Base-by-base conservation (phyloP, 2,888 invertebrate genomes). In the Escarpia spicata region DNA sequence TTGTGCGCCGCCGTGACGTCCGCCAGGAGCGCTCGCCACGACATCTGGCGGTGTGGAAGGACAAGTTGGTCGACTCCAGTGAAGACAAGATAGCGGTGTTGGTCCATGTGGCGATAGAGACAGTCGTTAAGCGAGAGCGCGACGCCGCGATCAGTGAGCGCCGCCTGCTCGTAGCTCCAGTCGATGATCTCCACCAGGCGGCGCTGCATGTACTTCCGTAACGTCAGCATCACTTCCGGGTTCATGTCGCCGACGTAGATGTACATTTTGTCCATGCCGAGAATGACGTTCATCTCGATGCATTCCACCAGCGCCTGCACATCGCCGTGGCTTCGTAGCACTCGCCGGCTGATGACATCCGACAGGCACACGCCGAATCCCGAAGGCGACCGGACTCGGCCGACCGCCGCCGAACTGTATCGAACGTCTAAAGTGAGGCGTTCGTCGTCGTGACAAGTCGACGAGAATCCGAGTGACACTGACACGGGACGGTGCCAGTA, bases 11-110 rank as follows among this genome's bases (percentile, higher is more conserved):
- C 6, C 26, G 75, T 26, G 1, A 75, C 75, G 75, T 75, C n/a
- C 75, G 75, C 75, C 75, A 75, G 75, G 75, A 75, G 75, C 75
- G 75, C 75, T 75, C n/a, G 75, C 75, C 75, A 75, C 75, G 75
- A 26, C 75, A 75, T 75, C 75, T 75, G 75, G 75, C 75, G 75
- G 75, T 75, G 75, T 3, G 75, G 75, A 15, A 75, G 75, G 75
- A 75, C 75, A 26, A 75, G 75, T n/a, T 75, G 75, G 75, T 75
- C 75, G 19, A 75, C 26, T 15, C 75, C 75, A 26, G 75, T 19
- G 75, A 75, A 75, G 75, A 75, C 75, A 6, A 75, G 75, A 26
- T 75, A 75, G 26, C 26, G 75, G 26, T 75, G 75, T 15, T 26
- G 75, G 75, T 75, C 75, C 75, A 75, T 75, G 75, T 75, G 19